Evolutionary conservation across 2,113 vertebrate species (phyloP).

Genomic region (Leptobrachium ailaonicum): DNA sequence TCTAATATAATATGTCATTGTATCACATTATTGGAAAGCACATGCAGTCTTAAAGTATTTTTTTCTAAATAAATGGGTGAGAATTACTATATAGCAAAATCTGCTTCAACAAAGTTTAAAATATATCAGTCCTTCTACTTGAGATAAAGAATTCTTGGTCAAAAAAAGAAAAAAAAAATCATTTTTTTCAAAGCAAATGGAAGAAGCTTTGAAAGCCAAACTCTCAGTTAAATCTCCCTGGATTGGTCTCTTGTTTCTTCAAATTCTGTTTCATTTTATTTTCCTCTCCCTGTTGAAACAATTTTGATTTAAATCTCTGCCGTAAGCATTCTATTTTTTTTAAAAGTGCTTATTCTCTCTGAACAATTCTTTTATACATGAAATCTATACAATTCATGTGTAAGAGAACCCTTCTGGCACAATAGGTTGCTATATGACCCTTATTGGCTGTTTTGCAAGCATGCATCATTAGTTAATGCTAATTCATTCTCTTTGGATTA

Average conservation of each 20-base stretch:
- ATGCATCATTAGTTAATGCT: too few relatives aligned
- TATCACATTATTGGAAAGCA: too few relatives aligned
- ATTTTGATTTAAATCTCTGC: conserved; percentile 35
- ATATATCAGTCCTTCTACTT: neutral
- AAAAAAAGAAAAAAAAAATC: conserved; percentile 2
- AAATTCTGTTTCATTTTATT: conserved; percentile 17
- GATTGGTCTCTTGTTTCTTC: conserved; percentile 26
- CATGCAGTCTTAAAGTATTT: too few relatives aligned
- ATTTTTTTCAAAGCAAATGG: conserved; percentile 9
- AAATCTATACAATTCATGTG: too few relatives aligned
- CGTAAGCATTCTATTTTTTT: neutral
- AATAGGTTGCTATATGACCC: too few relatives aligned
- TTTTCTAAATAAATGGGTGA: too few relatives aligned
- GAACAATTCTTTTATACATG: neutral
- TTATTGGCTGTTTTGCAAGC: too few relatives aligned
- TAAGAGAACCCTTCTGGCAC: too few relatives aligned
- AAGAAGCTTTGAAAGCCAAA: conserved; percentile 10
- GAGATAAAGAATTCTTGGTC: conserved; percentile 9
- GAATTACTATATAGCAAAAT: too few relatives aligned
- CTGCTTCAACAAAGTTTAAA: too few relatives aligned
- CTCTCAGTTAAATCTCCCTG: conserved; percentile 27
- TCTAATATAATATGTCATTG: too few relatives aligned
- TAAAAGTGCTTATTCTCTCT: conserved; percentile 12
- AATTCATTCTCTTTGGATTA: too few relatives aligned
- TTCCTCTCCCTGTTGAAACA: neutral